These are phyloP conservation scores for Noctua comes DNA, from an alignment of 2,888 invertebrate species.

Conservation along the genomic window DNA sequence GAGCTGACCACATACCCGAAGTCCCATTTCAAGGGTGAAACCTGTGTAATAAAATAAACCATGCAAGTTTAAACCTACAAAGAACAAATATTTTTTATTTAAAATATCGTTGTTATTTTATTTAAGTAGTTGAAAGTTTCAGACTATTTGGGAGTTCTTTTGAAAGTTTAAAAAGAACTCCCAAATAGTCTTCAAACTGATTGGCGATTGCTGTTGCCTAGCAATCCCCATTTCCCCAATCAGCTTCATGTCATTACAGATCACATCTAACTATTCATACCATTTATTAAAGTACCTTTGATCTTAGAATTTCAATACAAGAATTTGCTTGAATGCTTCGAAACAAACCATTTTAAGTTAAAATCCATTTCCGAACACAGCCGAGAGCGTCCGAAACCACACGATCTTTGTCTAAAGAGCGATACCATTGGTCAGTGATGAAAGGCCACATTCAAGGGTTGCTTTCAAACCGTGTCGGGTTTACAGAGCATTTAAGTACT, in stretches of 20 bases:
- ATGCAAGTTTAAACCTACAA: too few species aligned
- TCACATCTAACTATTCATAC: slow-evolving; percentile 1
- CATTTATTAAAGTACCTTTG: slow-evolving; percentile 13
- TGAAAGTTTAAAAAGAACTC: not conserved
- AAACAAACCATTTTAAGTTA: slow-evolving; percentile 14
- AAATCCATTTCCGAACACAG: not conserved
- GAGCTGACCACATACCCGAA: not conserved
- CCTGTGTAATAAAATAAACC: too few species aligned
- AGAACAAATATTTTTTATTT: too few species aligned
- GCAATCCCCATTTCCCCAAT: not conserved
- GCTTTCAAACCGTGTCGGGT: slow-evolving; percentile 16
- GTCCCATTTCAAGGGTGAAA: not conserved
- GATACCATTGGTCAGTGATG: slow-evolving; percentile 10
- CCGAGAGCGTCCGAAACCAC: slow-evolving; percentile 21
- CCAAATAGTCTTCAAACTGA: not conserved
- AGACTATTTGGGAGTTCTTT: not conserved
- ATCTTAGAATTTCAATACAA: slow-evolving; percentile 11
- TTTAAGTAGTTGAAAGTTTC: not conserved
- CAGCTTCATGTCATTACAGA: not conserved
- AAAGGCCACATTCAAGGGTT: slow-evolving; percentile 9
- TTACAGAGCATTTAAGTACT: not conserved
- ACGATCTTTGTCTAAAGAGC: slow-evolving; percentile 23
- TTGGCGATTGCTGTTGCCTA: not conserved
- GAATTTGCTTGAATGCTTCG: slow-evolving; percentile 10
- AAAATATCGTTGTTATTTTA: too few species aligned